phyloP scores from a whole-genome alignment of 2,888 invertebrate species.

The Eupithecia exiguata region DNA sequence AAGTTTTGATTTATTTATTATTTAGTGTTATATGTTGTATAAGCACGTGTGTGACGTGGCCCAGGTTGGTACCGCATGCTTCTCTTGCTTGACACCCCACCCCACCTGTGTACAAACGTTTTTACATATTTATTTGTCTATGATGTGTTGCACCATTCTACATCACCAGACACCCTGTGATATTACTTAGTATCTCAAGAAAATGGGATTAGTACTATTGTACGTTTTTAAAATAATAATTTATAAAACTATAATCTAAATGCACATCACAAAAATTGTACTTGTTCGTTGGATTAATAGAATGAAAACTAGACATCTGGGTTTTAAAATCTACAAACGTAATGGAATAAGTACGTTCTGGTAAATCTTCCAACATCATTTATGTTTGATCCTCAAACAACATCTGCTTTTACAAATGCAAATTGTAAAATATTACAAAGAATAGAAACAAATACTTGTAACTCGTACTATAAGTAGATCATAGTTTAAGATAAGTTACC shows the following conservation, averaged over 20 bases:
- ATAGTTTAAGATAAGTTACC: too few relatives aligned
- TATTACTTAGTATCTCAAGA: not conserved
- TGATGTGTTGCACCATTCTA: slow-evolving; percentile 5
- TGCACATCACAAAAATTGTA: not conserved
- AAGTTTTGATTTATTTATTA: not conserved
- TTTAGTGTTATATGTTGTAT: slow-evolving; percentile 23
- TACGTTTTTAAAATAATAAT: not conserved
- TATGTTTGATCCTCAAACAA: not conserved
- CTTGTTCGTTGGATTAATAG: not conserved
- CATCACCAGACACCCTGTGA: not conserved
- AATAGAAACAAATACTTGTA: not conserved
- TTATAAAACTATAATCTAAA: not conserved
- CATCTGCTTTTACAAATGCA: not conserved
- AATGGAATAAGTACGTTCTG: too few relatives aligned
- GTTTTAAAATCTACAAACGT: not conserved
- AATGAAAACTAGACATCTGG: not conserved
- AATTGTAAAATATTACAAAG: not conserved
- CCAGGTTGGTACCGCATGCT: slow-evolving; percentile 82
- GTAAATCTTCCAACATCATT: not conserved
- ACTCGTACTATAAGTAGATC: not conserved
- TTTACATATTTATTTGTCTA: not conserved
- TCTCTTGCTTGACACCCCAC: slow-evolving; percentile 71
- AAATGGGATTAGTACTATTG: not conserved
- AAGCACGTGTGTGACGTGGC: slow-evolving; percentile 49
- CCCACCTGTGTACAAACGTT: slow-evolving; percentile 31